These are phyloP conservation scores for Brachyhypopomus occidentalis DNA, from an alignment of 2,113 vertebrate species.

Conservation along the genomic window DNA sequence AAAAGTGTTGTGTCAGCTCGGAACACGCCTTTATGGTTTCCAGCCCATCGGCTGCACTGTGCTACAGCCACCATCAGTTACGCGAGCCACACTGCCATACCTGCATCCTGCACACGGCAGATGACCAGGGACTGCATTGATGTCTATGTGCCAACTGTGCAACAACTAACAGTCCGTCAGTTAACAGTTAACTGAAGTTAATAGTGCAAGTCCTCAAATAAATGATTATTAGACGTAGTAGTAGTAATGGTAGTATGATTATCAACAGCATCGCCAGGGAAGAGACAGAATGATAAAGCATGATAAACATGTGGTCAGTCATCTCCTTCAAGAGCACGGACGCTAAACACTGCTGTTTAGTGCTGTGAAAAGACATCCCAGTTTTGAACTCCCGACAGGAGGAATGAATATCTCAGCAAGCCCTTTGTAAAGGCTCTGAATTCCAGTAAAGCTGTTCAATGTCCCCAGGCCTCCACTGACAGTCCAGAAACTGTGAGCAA, in stretches of 20 bases:
- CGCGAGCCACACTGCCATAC: not conserved
- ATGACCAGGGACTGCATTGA: not conserved
- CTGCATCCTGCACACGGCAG: not conserved
- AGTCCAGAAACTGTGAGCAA: constrained; percentile 21
- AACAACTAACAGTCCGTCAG: not conserved
- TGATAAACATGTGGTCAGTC: too few relatives aligned
- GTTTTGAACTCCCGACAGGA: not conserved
- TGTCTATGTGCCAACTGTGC: not conserved
- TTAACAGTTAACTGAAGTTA: not conserved
- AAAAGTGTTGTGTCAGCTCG: constrained; percentile 43
- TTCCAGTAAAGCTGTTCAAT: constrained; percentile 7
- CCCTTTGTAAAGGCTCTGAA: constrained; percentile 2
- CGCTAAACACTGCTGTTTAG: too few relatives aligned
- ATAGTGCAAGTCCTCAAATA: not conserved
- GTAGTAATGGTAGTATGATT: too few relatives aligned
- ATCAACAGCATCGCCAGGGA: too few relatives aligned
- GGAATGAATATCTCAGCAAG: constrained; percentile 1
- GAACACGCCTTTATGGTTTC: constrained; percentile 20
- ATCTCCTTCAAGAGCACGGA: too few relatives aligned
- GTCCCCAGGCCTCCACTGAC: constrained; percentile 23
- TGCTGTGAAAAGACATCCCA: not conserved
- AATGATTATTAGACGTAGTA: too few relatives aligned
- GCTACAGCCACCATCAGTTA: constrained; percentile 14
- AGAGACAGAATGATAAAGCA: too few relatives aligned
- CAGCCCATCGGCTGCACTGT: constrained; percentile 28